Base-by-base conservation (phyloP, 2,113 vertebrate species). In the Morphnarchus princeps region DNA sequence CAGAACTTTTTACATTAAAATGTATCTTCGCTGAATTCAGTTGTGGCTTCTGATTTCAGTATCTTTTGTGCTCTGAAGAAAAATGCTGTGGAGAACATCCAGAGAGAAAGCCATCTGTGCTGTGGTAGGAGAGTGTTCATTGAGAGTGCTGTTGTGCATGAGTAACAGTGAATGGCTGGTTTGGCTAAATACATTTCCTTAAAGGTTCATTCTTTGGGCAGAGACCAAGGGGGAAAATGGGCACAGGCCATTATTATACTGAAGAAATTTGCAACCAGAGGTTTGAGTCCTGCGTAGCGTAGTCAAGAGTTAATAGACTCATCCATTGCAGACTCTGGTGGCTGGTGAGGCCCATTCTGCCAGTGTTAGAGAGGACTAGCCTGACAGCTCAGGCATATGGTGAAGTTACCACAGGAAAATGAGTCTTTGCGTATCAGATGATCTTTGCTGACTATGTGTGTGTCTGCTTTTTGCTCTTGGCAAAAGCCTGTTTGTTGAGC, bases 101-200 rank as follows among this genome's bases (percentile, higher is more conserved):
- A 59, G 61, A 40, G 59, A 90, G 45, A 78, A 93, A 50, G 52
- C 82, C 7, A 18, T 66, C 28, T 55, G 57, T n/a, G 57, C 91
- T 10, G 0, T 84, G 73, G 55, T 72, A 42, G 55, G 19, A 74
- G 61, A 43, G 36, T 15, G 17, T 94, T 93, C 18, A 9, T 13
- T 88, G 57, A 58, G 52, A 45, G 42, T 81, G 88, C 59, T 89
- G 12, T 79, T 65, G 69, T 74, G 79, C 42, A 8, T 88, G 82
- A 80, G 14, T 90, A 57, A 43, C 77, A 61, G 77, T 70, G 69
- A 78, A 84, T 82, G 58, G 50, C 40, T 90, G 15, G n/a, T 94
- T 91, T 91, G 62, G n/a, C 77, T 85, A 94, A 79, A 91, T 62
- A 54, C 47, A 7, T 90, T 95, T 95, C 62, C 50, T 89, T 82